Percentiles rank a stretch among this genome's conserved stretches.
These are phyloP conservation scores for Stictocephala bisonia DNA, from an alignment of 2,888 invertebrate genomes.

Conservation along the genomic window DNA sequence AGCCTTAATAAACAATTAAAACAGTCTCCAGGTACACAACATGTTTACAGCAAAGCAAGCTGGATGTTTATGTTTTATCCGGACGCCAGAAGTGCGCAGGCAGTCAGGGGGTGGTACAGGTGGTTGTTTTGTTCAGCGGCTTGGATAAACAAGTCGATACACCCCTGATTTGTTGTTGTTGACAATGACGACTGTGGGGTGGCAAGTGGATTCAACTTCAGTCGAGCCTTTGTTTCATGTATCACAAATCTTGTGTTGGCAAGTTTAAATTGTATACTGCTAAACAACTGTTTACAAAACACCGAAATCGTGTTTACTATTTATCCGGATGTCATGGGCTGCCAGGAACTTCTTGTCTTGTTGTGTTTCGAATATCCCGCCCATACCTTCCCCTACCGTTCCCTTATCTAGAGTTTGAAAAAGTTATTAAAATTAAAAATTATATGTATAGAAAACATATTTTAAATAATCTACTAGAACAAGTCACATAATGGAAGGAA, in stretches of 20 bases:
- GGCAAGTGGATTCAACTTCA: neutral
- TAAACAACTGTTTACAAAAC: conserved; percentile 40
- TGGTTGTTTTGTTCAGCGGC: too few species aligned
- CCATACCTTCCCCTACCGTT: neutral
- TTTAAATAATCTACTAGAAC: too few species aligned
- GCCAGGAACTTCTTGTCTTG: conserved; percentile 43
- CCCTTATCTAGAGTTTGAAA: neutral
- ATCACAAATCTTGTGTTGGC: neutral
- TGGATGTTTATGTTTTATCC: conserved; percentile 46
- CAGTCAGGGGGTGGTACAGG: neutral
- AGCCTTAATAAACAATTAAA: conserved; percentile 19
- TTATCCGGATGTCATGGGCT: conserved; percentile 50
- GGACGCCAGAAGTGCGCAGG: conserved; percentile 39
- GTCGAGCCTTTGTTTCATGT: neutral
- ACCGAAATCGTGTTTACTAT: conserved; percentile 52
- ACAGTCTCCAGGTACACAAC: conserved; percentile 12
- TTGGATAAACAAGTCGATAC: conserved; percentile 29
- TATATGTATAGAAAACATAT: too few species aligned
- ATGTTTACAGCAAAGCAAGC: conserved; percentile 26
- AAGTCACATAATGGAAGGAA: too few species aligned
- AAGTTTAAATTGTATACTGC: neutral
- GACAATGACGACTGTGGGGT: neutral
- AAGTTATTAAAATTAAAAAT: too few species aligned
- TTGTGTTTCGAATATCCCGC: conserved; percentile 5
- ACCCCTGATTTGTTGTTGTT: conserved; percentile 1